A percentile compares a stretch with the other conserved stretches of the same genome.
Evolutionary conservation across 2,888 invertebrate species (phyloP).

Genomic region (Mesochorus sp.): DNA sequence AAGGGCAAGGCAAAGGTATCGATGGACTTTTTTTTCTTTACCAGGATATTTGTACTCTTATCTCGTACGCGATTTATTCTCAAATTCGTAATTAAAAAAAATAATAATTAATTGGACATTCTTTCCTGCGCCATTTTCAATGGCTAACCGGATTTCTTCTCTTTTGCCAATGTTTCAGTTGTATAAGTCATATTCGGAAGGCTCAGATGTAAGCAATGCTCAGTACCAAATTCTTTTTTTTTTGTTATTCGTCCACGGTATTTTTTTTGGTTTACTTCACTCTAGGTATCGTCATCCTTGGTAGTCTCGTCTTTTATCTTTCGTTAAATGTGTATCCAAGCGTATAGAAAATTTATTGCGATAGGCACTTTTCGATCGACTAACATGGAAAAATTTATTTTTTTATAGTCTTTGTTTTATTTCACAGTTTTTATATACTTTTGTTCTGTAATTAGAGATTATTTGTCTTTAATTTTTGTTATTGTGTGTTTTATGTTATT

Average conservation of each 20-base stretch:
- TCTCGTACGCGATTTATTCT: no score
- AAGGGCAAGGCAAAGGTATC: conserved; percentile 87
- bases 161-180: conserved; percentile 78
- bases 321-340: conserved; percentile 32
- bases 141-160: conserved; percentile 67
- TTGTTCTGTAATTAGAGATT: conserved; percentile 3
- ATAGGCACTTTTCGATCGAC: conserved; percentile 3
- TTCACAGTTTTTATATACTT: conserved; percentile 11
- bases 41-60: no score
- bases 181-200: conserved; percentile 81
- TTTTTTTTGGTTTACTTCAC: conserved; percentile 48
- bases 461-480: not conserved
- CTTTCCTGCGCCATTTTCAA: conserved; percentile 48
- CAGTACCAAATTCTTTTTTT: conserved; percentile 48
- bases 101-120: conserved; percentile 12
- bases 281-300: conserved; percentile 46
- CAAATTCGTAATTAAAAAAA: conserved; percentile 12
- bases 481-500: no score
- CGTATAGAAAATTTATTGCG: conserved; percentile 9
- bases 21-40: conserved; percentile 62
- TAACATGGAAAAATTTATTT: conserved; percentile 24
- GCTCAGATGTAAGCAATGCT: conserved; percentile 81
- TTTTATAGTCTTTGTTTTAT: conserved; percentile 6
- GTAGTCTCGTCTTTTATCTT: not conserved
- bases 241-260: conserved; percentile 29